Evolutionary conservation across 2,888 invertebrate species (phyloP).

Genomic region (Cetonia aurata): DNA sequence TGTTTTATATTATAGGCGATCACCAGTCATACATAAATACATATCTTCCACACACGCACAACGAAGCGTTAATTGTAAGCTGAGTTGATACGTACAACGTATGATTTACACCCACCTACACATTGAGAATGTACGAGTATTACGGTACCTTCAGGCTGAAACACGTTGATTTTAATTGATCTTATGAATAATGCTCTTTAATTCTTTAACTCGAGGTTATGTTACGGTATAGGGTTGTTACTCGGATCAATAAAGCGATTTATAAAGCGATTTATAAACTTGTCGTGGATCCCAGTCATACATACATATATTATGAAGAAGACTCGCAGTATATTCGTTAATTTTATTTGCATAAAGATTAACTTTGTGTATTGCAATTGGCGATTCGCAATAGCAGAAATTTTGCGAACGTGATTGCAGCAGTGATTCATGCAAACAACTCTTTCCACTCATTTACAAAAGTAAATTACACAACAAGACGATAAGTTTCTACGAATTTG

Average conservation of each 20-base stretch:
- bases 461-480: too few relatives aligned
- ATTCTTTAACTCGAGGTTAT: background rate
- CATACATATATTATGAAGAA: too few relatives aligned
- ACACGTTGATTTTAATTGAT: slow-evolving; percentile 2
- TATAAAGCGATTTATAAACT: slow-evolving; percentile 17
- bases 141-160: background rate
- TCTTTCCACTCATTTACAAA: too few relatives aligned
- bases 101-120: slow-evolving; percentile 24
- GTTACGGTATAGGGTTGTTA: slow-evolving; percentile 1
- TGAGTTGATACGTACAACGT: background rate
- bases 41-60: too few relatives aligned
- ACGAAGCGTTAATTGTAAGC: slow-evolving; percentile 9
- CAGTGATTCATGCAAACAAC: too few relatives aligned
- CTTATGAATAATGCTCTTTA: background rate
- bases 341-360: slow-evolving; percentile 10
- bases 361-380: slow-evolving; percentile 11
- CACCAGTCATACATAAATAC: too few relatives aligned
- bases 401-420: too few relatives aligned
- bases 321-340: slow-evolving; percentile 12
- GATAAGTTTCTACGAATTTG: too few relatives aligned
- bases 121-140: background rate
- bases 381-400: too few relatives aligned
- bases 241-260: slow-evolving; percentile 15
- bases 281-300: background rate
- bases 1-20: too few relatives aligned